These are phyloP conservation scores for Drosophila helvetica DNA, from an alignment of 2,888 invertebrate genomes.

Conservation along the genomic window DNA sequence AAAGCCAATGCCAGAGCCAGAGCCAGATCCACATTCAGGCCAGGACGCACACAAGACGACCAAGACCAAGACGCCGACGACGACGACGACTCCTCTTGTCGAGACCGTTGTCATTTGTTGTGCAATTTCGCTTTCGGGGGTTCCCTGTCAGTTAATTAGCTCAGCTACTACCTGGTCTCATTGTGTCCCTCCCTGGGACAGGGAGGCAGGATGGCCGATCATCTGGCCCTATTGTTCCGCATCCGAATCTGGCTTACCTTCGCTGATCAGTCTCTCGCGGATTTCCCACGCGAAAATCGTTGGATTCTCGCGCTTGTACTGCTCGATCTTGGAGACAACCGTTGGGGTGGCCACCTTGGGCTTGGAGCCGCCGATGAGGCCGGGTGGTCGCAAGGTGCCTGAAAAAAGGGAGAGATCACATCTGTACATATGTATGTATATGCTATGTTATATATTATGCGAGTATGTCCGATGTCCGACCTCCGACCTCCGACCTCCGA, in stretches of 20 bases:
- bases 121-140: constrained; percentile 75
- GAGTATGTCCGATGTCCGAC: too few species aligned
- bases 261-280: constrained; percentile 96
- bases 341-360: constrained; percentile 99
- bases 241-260: constrained; percentile 88
- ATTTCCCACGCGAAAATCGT: constrained; percentile 99
- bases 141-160: constrained; percentile 77
- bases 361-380: constrained; percentile 97
- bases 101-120: constrained; percentile 42
- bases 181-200: constrained; percentile 11
- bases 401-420: constrained; percentile 82
- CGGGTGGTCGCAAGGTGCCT: constrained; percentile 95
- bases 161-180: constrained; percentile 34
- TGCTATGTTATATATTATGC: neutral
- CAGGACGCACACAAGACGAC: too few species aligned
- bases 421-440: too few species aligned
- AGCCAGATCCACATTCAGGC: too few species aligned
- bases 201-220: neutral
- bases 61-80: too few species aligned
- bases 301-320: constrained; percentile 98
- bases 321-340: constrained; percentile 98
- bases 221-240: constrained; percentile 43
- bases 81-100: constrained; percentile 20
- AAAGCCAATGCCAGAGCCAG: too few species aligned
- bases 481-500: too few species aligned